Evolutionary conservation across 2,113 vertebrate species (phyloP), one percentile per base, ranked within the genome.

Genomic region (Strigops habroptila): DNA sequence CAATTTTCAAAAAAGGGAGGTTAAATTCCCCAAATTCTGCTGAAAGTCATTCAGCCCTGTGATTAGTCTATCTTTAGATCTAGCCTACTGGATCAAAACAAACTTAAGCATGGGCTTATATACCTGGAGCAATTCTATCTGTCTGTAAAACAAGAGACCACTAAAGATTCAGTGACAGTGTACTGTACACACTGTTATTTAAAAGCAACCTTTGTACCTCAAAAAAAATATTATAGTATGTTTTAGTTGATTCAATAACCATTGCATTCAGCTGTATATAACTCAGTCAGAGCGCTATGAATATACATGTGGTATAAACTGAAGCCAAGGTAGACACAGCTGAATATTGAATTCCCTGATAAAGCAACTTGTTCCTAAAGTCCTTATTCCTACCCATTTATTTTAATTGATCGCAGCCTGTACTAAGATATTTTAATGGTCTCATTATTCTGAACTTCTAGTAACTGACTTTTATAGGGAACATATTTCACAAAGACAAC

Each of bases 341-440:
- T 76, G 77, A 91, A 39, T 37, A 37, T 35, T 91, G 70, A 92
- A 92, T 73, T 85, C 93, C 80, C 86, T 78, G 86, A 44, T 84
- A 94, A 96, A 94, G 77, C 39, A 95, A 87, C 69, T 94, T 96
- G 44, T 88, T 96, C 88, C 14, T 22, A 41, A 90, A 96, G 77
- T 80, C 75, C 86, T 95, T n/a, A 90, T 88, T 86, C 91, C 60
- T 93, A 65, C 41, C 83, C 92, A 95, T 96, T 96, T 91, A 95
- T 97, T 97, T 96, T 97, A 97, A 97, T 96, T 97, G 95, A 96
- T 96, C 91, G 81, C 63, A 78, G 63, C 52, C 91, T 95, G 65
- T 91, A 70, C 88, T 96, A 78, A 93, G 82, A 88, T 91, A 95
- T 92, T 96, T 95, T 96, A 98, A 97, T 93, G 67, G 86, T 87